These are phyloP conservation scores for Drosophila austrosaltans DNA, from an alignment of 2,888 invertebrate species.

Conservation along the genomic window DNA sequence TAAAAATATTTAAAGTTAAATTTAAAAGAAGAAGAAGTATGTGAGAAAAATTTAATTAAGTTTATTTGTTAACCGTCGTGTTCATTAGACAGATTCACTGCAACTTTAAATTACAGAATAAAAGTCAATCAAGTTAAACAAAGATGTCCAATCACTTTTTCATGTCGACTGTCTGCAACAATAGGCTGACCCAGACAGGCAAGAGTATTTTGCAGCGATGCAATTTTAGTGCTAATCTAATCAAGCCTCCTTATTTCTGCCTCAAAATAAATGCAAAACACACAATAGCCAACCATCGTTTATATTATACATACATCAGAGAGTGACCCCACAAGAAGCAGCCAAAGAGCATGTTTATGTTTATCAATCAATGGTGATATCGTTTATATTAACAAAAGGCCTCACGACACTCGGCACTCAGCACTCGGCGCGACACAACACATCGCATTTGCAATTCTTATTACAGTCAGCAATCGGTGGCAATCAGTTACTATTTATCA, in stretches of 20 bases:
- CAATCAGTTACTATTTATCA: constrained; percentile 80
- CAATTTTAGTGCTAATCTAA: constrained; percentile 59
- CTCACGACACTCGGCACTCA: constrained; percentile 23
- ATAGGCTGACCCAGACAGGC: constrained; percentile 31
- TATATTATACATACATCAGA: constrained; percentile 38
- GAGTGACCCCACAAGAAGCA: constrained; percentile 3
- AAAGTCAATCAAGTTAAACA: constrained; percentile 45
- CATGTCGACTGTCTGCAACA: constrained; percentile 18
- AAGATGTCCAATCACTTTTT: constrained; percentile 14
- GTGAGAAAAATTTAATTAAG: neutral
- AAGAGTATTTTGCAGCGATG: constrained; percentile 41
- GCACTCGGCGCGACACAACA: constrained; percentile 14
- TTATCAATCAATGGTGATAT: constrained; percentile 40
- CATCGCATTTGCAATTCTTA: constrained; percentile 57
- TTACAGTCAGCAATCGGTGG: constrained; percentile 48
- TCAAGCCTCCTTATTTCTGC: constrained; percentile 58
- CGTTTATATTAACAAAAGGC: constrained; percentile 27
- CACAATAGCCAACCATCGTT: constrained; percentile 25
- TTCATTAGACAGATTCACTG: constrained; percentile 15
- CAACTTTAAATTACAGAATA: neutral
- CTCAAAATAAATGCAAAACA: constrained; percentile 7
- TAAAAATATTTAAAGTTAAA: too few relatives aligned
- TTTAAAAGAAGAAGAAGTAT: too few relatives aligned
- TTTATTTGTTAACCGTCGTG: constrained; percentile 4
- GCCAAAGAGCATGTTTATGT: constrained; percentile 19